Base-by-base conservation (phyloP, 2,888 invertebrate genomes). In the Entomobrya multifasciata region DNA sequence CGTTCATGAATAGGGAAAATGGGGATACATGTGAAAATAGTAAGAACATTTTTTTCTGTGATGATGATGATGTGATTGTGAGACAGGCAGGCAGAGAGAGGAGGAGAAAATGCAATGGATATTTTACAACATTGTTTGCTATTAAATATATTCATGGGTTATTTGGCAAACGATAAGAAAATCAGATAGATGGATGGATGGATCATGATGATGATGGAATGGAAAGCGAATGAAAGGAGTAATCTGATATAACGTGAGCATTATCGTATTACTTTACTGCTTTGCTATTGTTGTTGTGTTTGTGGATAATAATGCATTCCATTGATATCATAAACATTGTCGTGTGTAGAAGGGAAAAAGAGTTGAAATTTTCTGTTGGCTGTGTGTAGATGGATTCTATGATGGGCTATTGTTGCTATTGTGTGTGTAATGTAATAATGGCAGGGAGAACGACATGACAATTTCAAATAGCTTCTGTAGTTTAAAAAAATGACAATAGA, bases 161-260 rank as follows among this genome's bases (percentile, higher is more conserved):
- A 44, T 67, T 67, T 67, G 67, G 67, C 67, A 20, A 65, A 67
- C 36, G 41, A 67, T 22, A 41, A 25, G 10, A 36, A 36, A 36
- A 36, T 36, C 36, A 6, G 36, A 36, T 36, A 36, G 36, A 36
- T 36, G 36, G 36, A 36, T 36, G 36, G 36, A 36, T 36, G 36
- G 36, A 36, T 36, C 3, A 49, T 49, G 57, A 57, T 57, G 6
- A 20, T 57, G 57, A 57, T 57, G 57, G 22, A 41, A 67, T 41
- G 67, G 67, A 67, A 44, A 41, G 44, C n/a, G 27, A 57, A 57
- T 22, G 22, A 57, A 57, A n/a, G 13, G 15, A 17, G 67, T 67
- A 67, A 67, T 67, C 67, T 67, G 67, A 67, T 67, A 67, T 41
- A 20, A 67, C 36, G 36, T 8, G 44, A 36, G 67, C 44, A 67